Conservation (phyloP, 2,797 vertebrate species). For the Labroides dimidiatus region DNA sequence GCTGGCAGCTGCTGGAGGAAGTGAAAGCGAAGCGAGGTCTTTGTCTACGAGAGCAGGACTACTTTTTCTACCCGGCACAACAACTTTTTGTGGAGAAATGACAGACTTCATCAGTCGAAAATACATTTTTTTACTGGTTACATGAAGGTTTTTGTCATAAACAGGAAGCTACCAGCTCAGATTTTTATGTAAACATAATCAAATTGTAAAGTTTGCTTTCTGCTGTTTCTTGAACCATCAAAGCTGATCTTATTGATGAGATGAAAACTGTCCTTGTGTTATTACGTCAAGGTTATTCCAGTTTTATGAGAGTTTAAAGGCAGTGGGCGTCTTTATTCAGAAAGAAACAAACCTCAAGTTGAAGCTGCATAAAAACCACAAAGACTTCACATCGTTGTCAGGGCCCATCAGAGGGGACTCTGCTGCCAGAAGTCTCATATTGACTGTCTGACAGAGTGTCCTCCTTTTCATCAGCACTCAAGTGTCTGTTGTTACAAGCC, state of each 20-base stretch:
- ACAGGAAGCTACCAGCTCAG: background rate
- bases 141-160: slow-evolving; percentile 29
- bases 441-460: slow-evolving; percentile 14
- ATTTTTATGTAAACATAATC: slow-evolving; percentile 25
- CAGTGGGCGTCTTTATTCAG: too few relatives aligned
- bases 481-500: too few relatives aligned
- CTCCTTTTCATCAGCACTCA: slow-evolving; percentile 17
- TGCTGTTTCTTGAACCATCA: too few relatives aligned
- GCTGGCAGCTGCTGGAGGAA: slow-evolving; percentile 33
- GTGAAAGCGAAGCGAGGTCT: slow-evolving; percentile 28
- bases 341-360: background rate
- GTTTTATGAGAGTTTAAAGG: too few relatives aligned
- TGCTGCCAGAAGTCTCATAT: slow-evolving; percentile 4
- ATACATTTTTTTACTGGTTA: slow-evolving; percentile 18
- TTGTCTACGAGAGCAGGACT: slow-evolving; percentile 15
- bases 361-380: background rate
- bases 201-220: too few relatives aligned
- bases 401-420: background rate
- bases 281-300: too few relatives aligned
- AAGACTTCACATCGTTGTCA: slow-evolving; percentile 5
- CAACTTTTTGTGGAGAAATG: slow-evolving; percentile 14
- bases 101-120: slow-evolving; percentile 6
- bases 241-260: background rate
- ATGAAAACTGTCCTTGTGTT: too few relatives aligned
- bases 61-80: slow-evolving; percentile 26